Base-by-base conservation (phyloP, 2,113 vertebrate genomes). In the Brachirus orientalis region DNA sequence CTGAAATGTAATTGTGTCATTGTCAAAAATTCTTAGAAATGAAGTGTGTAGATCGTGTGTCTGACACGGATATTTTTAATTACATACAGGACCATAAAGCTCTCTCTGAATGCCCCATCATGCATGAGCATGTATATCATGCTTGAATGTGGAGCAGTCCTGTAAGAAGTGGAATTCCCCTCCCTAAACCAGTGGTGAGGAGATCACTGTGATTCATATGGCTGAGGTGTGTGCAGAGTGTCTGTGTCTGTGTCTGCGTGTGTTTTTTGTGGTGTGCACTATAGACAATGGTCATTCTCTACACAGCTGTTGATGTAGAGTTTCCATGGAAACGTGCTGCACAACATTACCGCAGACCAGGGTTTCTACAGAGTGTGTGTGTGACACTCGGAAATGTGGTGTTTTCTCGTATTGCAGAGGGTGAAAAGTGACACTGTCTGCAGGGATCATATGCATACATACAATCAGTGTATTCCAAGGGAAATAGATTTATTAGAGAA, bases 151-250 rank as follows among this genome's bases (percentile, higher is more conserved):
- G 64, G 67, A 60, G 10, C 67, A 79, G 52, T 55, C 18, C 61
- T 77, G 14, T 56, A 61, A 59, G 43, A 70, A 60, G 63, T 74
- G 89, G 89, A 90, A 89, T 79, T 83, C 77, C 89, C 89, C 87
- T 86, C 70, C 72, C 80, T 66, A 80, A 80, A 63, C 69, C 16
- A 45, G 22, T 64, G 57, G 75, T 52, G 52, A 71, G 57, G 58
- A 55, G 51, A 75, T 83, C 53, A 20, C 62, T 22, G 7, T 70
- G 72, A 69, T 82, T 84, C 69, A 70, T 82, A 43, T 51, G 61
- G 43, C 60, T 65, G 47, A 58, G 65, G 67, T 69, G 57, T 67
- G 62, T 77, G 47, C 38, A 41, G 14, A 10, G 45, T 63, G 28
- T 66, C 38, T 54, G 46, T 54, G 69, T 47, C 3, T 44, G 28